These are phyloP conservation scores for Meliscaeva auricollis DNA, from an alignment of 2,888 invertebrate species.

Conservation along the genomic window DNA sequence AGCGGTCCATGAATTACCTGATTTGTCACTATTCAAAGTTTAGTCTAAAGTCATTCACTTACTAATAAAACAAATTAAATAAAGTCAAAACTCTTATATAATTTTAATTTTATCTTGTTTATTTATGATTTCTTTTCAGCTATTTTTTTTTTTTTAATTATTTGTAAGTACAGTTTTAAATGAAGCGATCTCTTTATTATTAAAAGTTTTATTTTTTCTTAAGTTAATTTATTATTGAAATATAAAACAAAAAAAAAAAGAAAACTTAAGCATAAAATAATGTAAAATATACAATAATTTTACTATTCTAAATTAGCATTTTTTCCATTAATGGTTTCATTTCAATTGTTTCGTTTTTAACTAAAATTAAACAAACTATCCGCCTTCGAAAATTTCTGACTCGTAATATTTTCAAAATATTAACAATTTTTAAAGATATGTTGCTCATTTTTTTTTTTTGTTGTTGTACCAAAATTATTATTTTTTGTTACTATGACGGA, in stretches of 20 bases:
- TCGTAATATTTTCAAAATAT: neutral
- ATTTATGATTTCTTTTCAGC: conserved; percentile 47
- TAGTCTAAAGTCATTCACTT: too few relatives aligned
- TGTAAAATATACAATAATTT: neutral
- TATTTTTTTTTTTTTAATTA: conserved; percentile 12
- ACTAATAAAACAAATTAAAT: neutral
- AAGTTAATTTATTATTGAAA: conserved; percentile 34
- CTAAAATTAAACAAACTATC: neutral
- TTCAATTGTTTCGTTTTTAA: neutral
- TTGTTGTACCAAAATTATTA: neutral
- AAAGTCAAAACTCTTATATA: conserved; percentile 10
- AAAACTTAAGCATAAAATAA: neutral
- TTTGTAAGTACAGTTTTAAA: conserved; percentile 71
- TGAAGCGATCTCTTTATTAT: conserved; percentile 47
- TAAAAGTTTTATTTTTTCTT: conserved; percentile 22
- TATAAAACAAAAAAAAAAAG: conserved; percentile 15
- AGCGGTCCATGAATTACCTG: too few relatives aligned
- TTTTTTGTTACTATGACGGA: neutral
- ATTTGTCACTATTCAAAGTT: too few relatives aligned
- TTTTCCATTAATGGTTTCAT: neutral
- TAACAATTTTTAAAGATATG: neutral
- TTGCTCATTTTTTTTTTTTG: neutral
- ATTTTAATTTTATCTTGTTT: conserved; percentile 38
- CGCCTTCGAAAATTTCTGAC: neutral
- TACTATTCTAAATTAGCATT: neutral